These are phyloP conservation scores for Neodiprion virginianus DNA, from an alignment of 1,140 invertebrate genomes.

Conservation along the genomic window DNA sequence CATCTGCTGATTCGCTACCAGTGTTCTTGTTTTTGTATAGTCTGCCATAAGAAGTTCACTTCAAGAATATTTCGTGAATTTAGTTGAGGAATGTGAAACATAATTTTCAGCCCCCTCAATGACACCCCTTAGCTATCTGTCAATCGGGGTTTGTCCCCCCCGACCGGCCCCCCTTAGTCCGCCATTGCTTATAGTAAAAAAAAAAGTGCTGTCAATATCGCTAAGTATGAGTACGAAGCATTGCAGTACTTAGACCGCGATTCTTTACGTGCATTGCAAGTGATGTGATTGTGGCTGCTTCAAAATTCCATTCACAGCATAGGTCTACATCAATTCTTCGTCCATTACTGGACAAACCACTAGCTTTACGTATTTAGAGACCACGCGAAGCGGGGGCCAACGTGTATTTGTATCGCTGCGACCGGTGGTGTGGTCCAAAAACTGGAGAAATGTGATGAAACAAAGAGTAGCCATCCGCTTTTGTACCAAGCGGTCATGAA, in stretches of 20 bases:
- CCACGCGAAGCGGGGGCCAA: constrained; percentile 18
- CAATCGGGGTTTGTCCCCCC: no score
- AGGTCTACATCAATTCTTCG: constrained; percentile 24
- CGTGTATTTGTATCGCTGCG: constrained; percentile 24
- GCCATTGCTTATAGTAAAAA: constrained; percentile 11
- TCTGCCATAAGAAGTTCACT: no score
- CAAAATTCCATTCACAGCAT: constrained; percentile 23
- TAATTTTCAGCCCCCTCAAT: no score
- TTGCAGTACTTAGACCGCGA: constrained; percentile 20
- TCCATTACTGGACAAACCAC: constrained; percentile 21
- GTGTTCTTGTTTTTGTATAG: no score
- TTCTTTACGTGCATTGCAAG: constrained; percentile 21
- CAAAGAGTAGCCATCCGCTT: constrained; percentile 25
- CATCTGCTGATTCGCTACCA: no score
- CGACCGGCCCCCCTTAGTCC: no score
- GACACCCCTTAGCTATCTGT: no score
- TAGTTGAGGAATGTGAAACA: no score
- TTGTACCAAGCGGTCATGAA: constrained; percentile 29
- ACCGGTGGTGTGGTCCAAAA: constrained; percentile 23
- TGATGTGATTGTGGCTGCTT: constrained; percentile 8
- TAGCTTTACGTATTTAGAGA: constrained; percentile 25
- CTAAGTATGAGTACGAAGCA: constrained; percentile 21
- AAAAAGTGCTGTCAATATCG: constrained; percentile 15
- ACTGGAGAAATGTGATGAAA: constrained; percentile 16
- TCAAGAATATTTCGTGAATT: no score